Evolutionary conservation across 92 coral and sea anemone genomes (phyloP).

Genomic region (Palythoa grandiflora): DNA sequence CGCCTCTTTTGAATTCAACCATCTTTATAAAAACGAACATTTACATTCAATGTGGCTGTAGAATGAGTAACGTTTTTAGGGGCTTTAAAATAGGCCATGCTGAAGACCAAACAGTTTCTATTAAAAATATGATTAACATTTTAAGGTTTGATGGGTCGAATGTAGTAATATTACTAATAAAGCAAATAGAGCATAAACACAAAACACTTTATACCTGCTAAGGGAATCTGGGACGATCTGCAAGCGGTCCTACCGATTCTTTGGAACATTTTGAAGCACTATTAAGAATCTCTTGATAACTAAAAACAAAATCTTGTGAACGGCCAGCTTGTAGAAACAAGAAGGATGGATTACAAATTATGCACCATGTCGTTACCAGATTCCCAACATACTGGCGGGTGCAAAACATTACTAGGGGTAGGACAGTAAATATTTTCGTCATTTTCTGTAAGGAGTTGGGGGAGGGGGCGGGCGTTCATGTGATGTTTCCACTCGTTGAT

Average conservation of each 20-base stretch:
- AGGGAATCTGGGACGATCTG: conserved; percentile 6
- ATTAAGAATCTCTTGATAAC: neutral
- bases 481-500: too few relatives aligned
- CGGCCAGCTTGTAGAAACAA: neutral
- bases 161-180: neutral
- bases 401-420: neutral
- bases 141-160: too few relatives aligned
- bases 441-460: neutral
- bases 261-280: conserved; percentile 14
- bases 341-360: neutral
- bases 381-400: neutral
- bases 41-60: neutral
- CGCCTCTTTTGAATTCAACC: neutral
- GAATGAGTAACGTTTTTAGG: neutral
- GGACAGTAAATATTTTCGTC: neutral
- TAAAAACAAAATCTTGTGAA: neutral
- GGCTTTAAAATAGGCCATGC: too few relatives aligned
- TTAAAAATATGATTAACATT: neutral
- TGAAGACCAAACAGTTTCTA: neutral
- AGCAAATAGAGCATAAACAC: neutral
- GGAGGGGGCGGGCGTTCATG: too few relatives aligned
- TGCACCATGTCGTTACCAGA: conserved; percentile 6
- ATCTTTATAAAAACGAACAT: neutral
- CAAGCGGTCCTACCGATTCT: neutral
- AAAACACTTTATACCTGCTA: neutral